phyloP scores from a whole-genome alignment of 2,113 vertebrate species.

The Ploceus nigricollis region DNA sequence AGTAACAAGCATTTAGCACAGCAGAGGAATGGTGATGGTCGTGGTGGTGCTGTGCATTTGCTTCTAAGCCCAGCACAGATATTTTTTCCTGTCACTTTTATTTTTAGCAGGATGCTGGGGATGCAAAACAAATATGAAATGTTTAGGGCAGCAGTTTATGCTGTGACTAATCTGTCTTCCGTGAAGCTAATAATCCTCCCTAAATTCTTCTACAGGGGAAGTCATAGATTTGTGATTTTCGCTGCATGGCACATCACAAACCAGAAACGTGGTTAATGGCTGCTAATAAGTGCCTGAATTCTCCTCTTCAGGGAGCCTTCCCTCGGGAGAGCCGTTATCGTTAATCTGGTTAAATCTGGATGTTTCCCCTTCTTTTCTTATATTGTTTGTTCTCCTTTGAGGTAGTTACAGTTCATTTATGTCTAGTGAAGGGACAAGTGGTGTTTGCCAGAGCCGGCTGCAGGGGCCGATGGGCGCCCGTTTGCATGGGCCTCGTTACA shows the following conservation, averaged over 20 bases:
- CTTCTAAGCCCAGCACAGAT: neutral
- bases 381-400: conserved; percentile 29
- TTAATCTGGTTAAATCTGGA: conserved; percentile 59
- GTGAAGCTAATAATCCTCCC: neutral
- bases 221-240: neutral
- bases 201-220: neutral
- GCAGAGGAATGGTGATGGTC: neutral
- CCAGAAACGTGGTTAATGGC: neutral
- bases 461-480: neutral
- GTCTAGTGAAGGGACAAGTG: neutral
- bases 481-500: conserved; percentile 56
- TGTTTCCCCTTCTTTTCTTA: conserved; percentile 30
- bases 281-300: neutral
- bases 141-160: neutral
- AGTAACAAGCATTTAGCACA: neutral
- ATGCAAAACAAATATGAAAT: neutral
- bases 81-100: neutral
- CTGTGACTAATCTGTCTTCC: neutral
- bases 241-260: neutral
- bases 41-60: neutral
- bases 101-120: neutral
- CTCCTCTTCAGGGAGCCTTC: conserved; percentile 13
- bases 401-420: conserved; percentile 16
- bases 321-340: neutral
- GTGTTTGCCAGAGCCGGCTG: neutral